Conservation (phyloP, 2,113 vertebrate genomes). For the Stegastes partitus region DNA sequence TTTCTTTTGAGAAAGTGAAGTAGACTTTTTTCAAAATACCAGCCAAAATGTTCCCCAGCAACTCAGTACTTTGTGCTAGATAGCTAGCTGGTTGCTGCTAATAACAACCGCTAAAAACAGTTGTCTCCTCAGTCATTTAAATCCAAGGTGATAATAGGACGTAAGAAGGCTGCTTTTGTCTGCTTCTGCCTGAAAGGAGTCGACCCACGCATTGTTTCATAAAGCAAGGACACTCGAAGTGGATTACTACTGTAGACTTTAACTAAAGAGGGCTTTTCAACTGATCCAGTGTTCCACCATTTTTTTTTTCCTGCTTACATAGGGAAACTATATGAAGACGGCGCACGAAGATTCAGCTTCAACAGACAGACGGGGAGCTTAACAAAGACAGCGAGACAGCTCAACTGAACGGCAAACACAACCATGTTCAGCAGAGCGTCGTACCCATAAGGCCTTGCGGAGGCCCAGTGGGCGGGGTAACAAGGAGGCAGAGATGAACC, state of each 20-base stretch:
- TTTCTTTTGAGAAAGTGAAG: too few species aligned
- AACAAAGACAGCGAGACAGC: not conserved
- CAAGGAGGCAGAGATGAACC: constrained; percentile 81
- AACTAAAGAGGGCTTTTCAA: too few species aligned
- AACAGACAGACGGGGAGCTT: constrained; percentile 15
- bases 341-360: constrained; percentile 6
- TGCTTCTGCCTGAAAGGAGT: not conserved
- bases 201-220: too few species aligned
- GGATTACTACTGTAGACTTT: too few species aligned
- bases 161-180: not conserved
- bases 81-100: too few species aligned
- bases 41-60: too few species aligned
- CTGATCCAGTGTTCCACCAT: not conserved
- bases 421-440: constrained; percentile 61
- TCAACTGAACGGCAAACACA: constrained; percentile 2
- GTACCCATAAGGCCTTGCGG: constrained; percentile 76
- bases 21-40: too few species aligned
- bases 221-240: too few species aligned
- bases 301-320: constrained; percentile 15
- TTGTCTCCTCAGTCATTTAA: too few species aligned
- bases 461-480: constrained; percentile 70
- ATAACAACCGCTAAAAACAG: too few species aligned
- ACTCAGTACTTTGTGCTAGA: too few species aligned
- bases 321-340: constrained; percentile 68
- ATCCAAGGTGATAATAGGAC: not conserved